Evolutionary conservation across 2,113 vertebrate species (phyloP).

Genomic region (Hylia prasina): DNA sequence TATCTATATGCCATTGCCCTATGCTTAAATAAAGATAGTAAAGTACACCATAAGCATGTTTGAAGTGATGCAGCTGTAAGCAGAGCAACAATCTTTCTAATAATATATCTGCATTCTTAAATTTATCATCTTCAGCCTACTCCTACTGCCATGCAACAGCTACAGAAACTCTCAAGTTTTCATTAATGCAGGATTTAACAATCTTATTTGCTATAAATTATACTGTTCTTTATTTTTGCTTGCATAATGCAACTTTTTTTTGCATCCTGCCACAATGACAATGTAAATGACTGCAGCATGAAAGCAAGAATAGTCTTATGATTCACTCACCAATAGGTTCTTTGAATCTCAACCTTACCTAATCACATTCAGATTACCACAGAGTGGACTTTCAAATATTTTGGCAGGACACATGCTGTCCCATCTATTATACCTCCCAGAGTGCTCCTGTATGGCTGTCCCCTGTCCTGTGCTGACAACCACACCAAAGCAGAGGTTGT

Average conservation of each 20-base stretch:
- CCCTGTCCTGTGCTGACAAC: neutral
- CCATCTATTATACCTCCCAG: neutral
- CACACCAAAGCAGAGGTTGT: neutral
- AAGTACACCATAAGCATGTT: neutral
- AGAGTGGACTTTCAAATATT: neutral
- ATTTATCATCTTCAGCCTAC: neutral
- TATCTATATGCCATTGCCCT: neutral
- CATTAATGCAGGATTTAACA: neutral
- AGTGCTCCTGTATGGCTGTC: neutral
- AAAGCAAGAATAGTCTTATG: neutral
- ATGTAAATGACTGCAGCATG: neutral
- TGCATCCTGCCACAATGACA: neutral
- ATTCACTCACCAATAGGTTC: neutral
- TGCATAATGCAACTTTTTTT: neutral
- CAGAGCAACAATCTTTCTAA: neutral
- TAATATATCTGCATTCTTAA: neutral
- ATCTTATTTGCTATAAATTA: neutral
- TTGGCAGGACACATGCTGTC: neutral
- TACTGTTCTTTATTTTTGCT: neutral
- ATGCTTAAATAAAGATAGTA: neutral
- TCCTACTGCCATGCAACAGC: neutral
- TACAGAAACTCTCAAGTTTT: neutral
- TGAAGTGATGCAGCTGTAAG: neutral
- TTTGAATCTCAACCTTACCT: neutral
- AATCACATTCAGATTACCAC: neutral